phyloP scores from a whole-genome alignment of 2,113 vertebrate genomes.

The Podarcis raffonei region DNA sequence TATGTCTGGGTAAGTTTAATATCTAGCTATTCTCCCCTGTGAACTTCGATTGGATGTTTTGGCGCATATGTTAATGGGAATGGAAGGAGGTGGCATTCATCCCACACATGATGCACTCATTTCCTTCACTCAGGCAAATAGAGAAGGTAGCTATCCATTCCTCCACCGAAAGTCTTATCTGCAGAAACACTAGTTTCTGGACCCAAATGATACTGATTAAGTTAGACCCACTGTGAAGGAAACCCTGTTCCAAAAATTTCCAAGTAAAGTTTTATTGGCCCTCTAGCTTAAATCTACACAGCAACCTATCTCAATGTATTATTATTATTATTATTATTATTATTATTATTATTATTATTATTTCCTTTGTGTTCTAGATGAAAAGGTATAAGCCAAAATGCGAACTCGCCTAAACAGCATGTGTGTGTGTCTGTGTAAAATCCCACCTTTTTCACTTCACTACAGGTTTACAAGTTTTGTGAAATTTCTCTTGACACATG shows the following conservation, averaged over 20 bases:
- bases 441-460: no score
- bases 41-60: neutral
- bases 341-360: no score
- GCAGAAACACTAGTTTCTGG: neutral
- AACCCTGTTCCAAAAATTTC: neutral
- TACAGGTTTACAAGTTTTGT: no score
- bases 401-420: no score
- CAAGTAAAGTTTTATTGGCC: neutral
- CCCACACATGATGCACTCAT: neutral
- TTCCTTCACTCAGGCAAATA: neutral
- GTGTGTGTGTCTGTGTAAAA: no score
- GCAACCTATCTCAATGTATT: no score
- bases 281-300: neutral
- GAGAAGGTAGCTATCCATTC: rapidly evolving
- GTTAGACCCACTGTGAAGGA: neutral
- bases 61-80: constrained; percentile 5
- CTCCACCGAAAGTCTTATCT: neutral
- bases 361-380: no score
- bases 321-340: no score
- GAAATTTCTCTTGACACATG: no score
- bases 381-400: no score
- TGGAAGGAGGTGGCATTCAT: neutral
- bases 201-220: neutral
- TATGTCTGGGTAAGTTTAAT: rapidly evolving
- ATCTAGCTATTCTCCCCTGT: neutral